Conservation (phyloP, 2,113 vertebrate species). For the Egretta garzetta region DNA sequence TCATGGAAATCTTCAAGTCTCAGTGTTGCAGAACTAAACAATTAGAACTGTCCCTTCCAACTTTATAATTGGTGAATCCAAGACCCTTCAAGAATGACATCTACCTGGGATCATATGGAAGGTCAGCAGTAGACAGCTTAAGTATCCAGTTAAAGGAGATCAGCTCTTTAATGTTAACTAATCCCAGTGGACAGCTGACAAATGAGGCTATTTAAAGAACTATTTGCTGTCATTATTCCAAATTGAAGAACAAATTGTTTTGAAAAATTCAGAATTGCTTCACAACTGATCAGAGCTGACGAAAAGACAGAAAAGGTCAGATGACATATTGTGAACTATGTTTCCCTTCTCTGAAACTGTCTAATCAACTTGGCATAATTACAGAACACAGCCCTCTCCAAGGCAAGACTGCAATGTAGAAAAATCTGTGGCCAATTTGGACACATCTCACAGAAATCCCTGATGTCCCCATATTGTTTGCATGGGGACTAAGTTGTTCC, state of each 20-base stretch:
- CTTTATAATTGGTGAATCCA: background rate
- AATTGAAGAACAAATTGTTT: conserved; percentile 48
- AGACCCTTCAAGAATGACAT: background rate
- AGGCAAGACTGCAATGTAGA: background rate
- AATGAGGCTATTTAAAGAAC: conserved; percentile 54
- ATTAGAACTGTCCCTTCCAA: background rate
- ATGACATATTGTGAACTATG: background rate
- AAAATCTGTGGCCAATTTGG: conserved; percentile 57
- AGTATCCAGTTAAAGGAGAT: conserved; percentile 13
- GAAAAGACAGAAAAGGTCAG: conserved; percentile 36
- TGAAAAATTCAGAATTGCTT: conserved; percentile 38
- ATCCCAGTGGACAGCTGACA: conserved; percentile 36
- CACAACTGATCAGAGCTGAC: conserved; percentile 18
- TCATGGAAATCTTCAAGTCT: background rate
- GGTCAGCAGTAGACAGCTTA: conserved; percentile 8
- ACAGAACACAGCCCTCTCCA: background rate
- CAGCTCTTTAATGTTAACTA: conserved; percentile 37
- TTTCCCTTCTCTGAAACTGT: conserved; percentile 14
- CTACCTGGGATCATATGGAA: conserved; percentile 22
- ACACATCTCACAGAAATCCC: conserved; percentile 37
- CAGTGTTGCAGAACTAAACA: background rate
- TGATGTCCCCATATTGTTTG: conserved; percentile 55
- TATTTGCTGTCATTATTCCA: conserved; percentile 48
- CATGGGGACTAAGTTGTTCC: conserved; percentile 57
- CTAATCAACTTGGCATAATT: conserved; percentile 18